Evolutionary conservation across 2,113 vertebrate species (phyloP).

Genomic region (Psilopsiagon aurifrons): DNA sequence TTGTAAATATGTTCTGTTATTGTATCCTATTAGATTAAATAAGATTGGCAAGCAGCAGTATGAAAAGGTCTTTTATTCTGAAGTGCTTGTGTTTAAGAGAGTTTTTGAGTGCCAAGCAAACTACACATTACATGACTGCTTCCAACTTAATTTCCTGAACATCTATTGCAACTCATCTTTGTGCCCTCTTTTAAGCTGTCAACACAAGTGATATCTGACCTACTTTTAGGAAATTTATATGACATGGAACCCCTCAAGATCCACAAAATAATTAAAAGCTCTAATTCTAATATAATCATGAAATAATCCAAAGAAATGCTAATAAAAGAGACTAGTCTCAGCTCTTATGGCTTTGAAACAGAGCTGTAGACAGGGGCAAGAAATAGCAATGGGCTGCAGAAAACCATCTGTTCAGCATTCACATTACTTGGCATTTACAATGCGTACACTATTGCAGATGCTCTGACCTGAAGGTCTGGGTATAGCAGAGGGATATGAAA

Average conservation of each 20-base stretch:
- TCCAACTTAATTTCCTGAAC: background rate
- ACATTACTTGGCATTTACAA: conserved; percentile 17
- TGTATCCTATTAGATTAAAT: background rate
- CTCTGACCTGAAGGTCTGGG: conserved; percentile 11
- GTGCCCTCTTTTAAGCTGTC: background rate
- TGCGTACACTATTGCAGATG: background rate
- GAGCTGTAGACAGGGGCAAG: background rate
- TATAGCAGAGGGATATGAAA: background rate
- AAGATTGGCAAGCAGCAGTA: background rate
- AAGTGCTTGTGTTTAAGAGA: background rate
- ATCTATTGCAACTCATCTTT: background rate
- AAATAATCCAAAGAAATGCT: background rate
- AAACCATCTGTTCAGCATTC: conserved; percentile 26
- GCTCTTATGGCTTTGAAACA: background rate
- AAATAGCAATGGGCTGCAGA: conserved; percentile 9
- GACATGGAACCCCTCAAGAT: background rate
- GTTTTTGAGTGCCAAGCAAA: background rate
- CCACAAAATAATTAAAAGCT: background rate
- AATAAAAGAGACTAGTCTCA: background rate
- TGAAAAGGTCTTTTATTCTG: background rate
- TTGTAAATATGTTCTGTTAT: background rate
- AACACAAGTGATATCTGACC: background rate
- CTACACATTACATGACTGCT: background rate
- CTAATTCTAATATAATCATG: background rate
- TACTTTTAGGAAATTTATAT: conserved; percentile 4